Base-by-base conservation (phyloP, 2,888 invertebrate genomes). In the Pasiphila rectangulata region DNA sequence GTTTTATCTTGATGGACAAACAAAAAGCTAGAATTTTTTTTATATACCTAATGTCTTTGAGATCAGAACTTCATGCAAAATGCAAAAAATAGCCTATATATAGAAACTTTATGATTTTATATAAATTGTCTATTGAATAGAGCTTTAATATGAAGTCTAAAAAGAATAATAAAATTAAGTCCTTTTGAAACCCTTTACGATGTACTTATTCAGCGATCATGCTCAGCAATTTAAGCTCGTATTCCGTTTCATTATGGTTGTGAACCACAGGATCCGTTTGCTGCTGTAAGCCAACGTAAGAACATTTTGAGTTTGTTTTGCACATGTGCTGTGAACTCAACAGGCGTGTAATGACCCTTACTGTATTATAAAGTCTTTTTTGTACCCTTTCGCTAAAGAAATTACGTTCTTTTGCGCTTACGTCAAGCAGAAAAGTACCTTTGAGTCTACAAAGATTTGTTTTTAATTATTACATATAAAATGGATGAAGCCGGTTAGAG, bases 271-370 rank as follows among this genome's bases (percentile, higher is more conserved):
- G 35, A 12, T 35, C 9, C n/a, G 4, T 5, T 16, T 15, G 39
- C 43, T 25, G 29, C 37, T 34, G 24, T 44, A 29, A 38, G 21
- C 24, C 36, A 57, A 54, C 51, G 53, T 60, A 58, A 62, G 57
- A 38, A 63, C 69, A 66, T 72, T 72, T 46, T 70, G 61, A 73
- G 67, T 70, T 76, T 74, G 68, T 78, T 75, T 79, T 75, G 71
- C 74, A 78, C 79, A 75, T 75, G 64, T 79, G 79, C 78, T 70
- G 79, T 69, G 74, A 76, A 74, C 67, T 80, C 78, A 83, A 83
- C 69, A 73, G 63, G 70, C 82, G 77, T 81, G 72, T 80, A 79
- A 83, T 78, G 82, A 75, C 78, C 75, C 80, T 80, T 76, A 64
- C 72, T 70, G 71, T 75, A 79, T 81, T 79, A 82, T 79, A 79